Percentiles rank a stretch among this genome's conserved stretches.
These are phyloP conservation scores for Elysia chlorotica DNA, from an alignment of 1,140 invertebrate species.

Conservation along the genomic window DNA sequence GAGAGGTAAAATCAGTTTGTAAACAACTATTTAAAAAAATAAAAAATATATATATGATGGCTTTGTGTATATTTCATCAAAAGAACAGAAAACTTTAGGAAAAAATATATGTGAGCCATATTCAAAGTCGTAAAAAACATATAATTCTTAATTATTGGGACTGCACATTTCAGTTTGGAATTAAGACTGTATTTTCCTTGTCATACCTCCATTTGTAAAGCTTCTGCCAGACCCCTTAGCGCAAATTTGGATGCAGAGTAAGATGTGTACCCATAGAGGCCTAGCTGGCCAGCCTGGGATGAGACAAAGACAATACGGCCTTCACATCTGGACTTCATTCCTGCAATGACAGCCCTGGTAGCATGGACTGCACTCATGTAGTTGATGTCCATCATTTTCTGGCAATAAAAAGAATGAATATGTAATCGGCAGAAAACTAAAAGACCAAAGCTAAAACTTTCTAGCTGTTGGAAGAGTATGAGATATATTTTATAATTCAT, in stretches of 20 bases:
- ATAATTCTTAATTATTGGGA: too few species aligned
- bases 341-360: constrained; percentile 65
- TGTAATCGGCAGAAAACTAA: neutral
- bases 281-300: constrained; percentile 88
- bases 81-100: too few species aligned
- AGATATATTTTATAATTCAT: neutral
- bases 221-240: constrained; percentile 89
- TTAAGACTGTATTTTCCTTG: too few species aligned
- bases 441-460: neutral
- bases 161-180: too few species aligned
- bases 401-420: constrained; percentile 24
- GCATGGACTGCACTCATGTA: constrained; percentile 63
- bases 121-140: too few species aligned
- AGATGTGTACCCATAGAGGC: constrained; percentile 88
- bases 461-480: too few species aligned
- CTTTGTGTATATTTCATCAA: too few species aligned
- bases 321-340: constrained; percentile 62
- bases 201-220: constrained; percentile 87
- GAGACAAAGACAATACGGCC: constrained; percentile 72
- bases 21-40: too few species aligned
- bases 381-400: constrained; percentile 67
- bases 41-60: too few species aligned
- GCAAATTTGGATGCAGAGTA: constrained; percentile 96
- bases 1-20: too few species aligned
- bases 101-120: too few species aligned